Evolutionary conservation across 1,140 invertebrate species (phyloP).

Genomic region (Apis florea): DNA sequence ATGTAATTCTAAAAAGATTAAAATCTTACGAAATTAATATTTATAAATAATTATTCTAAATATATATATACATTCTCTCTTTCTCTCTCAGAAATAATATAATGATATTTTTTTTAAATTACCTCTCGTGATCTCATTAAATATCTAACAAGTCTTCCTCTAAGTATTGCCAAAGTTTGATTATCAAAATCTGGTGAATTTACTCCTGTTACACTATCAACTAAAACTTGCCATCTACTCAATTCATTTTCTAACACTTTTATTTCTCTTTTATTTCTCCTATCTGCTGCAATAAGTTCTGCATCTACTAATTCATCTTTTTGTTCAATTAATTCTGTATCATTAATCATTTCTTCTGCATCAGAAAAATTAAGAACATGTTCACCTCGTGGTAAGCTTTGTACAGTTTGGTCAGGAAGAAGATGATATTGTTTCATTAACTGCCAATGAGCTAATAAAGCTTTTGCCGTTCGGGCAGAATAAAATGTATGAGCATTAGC

Average conservation of each 20-base stretch:
- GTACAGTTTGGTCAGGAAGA: constrained; percentile 92
- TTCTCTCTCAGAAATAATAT: too few relatives aligned
- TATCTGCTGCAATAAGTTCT: constrained; percentile 85
- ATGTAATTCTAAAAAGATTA: background rate
- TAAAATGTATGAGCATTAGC: constrained; percentile 93
- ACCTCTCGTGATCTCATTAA: constrained; percentile 97
- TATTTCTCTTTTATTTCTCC: constrained; percentile 90
- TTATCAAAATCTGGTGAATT: constrained; percentile 92
- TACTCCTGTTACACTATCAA: constrained; percentile 92
- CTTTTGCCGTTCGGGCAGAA: constrained; percentile 91
- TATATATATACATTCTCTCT: too few relatives aligned
- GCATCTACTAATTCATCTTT: constrained; percentile 88
- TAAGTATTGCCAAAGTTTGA: constrained; percentile 95
- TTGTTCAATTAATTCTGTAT: constrained; percentile 89
- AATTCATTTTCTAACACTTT: constrained; percentile 93
- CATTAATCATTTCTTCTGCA: constrained; percentile 93
- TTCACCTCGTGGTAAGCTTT: constrained; percentile 84
- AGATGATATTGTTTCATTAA: constrained; percentile 96
- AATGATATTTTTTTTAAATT: constrained; percentile 43
- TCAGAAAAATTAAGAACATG: constrained; percentile 93
- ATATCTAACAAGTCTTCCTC: constrained; percentile 95
- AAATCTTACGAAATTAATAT: too few relatives aligned
- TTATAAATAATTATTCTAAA: too few relatives aligned
- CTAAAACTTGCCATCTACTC: constrained; percentile 95
- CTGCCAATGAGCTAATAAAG: constrained; percentile 94